A percentile compares a stretch with the other conserved stretches of the same genome.
Evolutionary conservation across 2,113 vertebrate species (phyloP).

Genomic region (Oplegnathus fasciatus): DNA sequence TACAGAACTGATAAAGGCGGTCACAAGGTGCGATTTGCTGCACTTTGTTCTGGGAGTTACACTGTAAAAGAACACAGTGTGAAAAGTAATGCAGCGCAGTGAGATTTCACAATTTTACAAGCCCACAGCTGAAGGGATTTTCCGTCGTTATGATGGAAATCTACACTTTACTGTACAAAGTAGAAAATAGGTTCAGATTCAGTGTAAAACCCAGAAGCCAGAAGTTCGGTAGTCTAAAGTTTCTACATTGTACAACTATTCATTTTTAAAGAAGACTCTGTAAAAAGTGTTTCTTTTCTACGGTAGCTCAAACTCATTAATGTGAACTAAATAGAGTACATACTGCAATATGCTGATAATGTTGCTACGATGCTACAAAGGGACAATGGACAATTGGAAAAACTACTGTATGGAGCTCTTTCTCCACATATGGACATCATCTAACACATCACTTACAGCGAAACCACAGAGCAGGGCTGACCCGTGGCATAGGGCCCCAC

Average conservation of each 20-base stretch:
- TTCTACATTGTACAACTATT: background rate
- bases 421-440: conserved; percentile 24
- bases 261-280: background rate
- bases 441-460: conserved; percentile 1
- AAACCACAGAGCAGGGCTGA: conserved; percentile 36
- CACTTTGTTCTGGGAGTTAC: conserved; percentile 13
- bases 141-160: background rate
- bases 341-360: background rate
- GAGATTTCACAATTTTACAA: conserved; percentile 17
- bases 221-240: too few species aligned
- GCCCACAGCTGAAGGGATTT: background rate
- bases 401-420: background rate
- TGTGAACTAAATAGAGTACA: background rate
- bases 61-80: background rate
- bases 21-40: background rate
- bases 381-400: background rate
- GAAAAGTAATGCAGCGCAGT: background rate
- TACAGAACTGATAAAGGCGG: background rate
- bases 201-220: background rate
- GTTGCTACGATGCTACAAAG: background rate
- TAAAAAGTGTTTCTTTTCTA: background rate
- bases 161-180: background rate
- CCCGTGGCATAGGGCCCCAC: background rate
- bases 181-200: background rate
- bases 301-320: background rate